phyloP scores from a whole-genome alignment of 2,113 vertebrate genomes.

The Synchiropus splendidus region DNA sequence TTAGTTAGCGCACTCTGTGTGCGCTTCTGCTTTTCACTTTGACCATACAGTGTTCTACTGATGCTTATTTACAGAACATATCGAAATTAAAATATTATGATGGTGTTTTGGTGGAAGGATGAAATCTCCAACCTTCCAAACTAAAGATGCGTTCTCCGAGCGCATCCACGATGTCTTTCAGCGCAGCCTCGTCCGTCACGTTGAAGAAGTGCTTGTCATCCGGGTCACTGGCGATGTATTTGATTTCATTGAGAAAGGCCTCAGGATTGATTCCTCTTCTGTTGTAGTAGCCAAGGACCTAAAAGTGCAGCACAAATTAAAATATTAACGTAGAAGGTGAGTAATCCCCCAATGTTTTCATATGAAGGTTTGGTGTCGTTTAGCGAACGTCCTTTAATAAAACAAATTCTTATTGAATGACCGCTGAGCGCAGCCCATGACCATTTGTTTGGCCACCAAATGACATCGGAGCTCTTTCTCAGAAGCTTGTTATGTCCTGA shows the following conservation, averaged over 20 bases:
- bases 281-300: slow-evolving; percentile 97
- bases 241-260: slow-evolving; percentile 90
- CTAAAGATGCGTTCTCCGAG: slow-evolving; percentile 94
- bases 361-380: slow-evolving; percentile 2
- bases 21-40: no score
- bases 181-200: slow-evolving; percentile 86
- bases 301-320: slow-evolving; percentile 5
- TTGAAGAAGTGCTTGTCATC: slow-evolving; percentile 97
- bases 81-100: no score
- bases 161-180: slow-evolving; percentile 95
- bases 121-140: slow-evolving; percentile 76
- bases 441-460: slow-evolving; percentile 2
- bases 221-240: slow-evolving; percentile 91
- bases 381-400: neutral
- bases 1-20: no score
- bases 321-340: neutral
- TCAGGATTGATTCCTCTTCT: slow-evolving; percentile 91
- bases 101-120: no score
- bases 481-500: neutral
- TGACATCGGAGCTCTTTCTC: slow-evolving; percentile 13
- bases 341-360: no score
- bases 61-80: no score
- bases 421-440: no score
- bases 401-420: no score
- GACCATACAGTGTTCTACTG: no score